Evolutionary conservation across 2,113 vertebrate species (phyloP).

Genomic region (Heterocephalus glaber): DNA sequence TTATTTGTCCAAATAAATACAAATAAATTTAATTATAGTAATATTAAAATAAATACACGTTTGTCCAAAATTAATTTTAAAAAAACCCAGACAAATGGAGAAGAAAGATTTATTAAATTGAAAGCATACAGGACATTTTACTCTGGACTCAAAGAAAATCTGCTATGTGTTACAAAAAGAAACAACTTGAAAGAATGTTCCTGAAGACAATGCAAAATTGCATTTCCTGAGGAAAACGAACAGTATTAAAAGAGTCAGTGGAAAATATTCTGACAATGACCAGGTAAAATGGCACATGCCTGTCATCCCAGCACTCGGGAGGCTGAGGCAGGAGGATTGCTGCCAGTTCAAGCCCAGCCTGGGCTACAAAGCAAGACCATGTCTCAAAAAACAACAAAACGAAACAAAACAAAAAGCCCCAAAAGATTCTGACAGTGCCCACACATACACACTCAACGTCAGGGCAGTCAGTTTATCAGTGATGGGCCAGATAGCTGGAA

Average conservation of each 20-base stretch:
- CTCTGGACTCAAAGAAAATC: too few species aligned
- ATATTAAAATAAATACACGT: too few species aligned
- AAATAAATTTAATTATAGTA: too few species aligned
- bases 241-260: too few species aligned
- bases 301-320: neutral
- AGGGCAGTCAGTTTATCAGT: neutral
- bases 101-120: neutral
- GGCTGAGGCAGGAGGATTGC: neutral
- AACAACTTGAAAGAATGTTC: too few species aligned
- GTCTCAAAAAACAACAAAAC: neutral
- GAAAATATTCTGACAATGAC: too few species aligned
- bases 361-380: neutral
- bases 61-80: too few species aligned
- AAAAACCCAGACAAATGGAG: neutral
- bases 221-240: too few species aligned
- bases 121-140: neutral
- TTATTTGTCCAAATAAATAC: too few species aligned
- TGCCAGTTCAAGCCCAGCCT: neutral
- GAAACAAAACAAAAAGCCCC: neutral
- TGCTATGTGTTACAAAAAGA: too few species aligned
- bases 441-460: neutral
- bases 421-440: neutral
- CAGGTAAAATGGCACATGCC: neutral
- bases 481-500: neutral
- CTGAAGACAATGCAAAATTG: too few species aligned